Evolutionary conservation across 2,113 vertebrate genomes (phyloP), one percentile per base, ranked within the genome.

Genomic region (Gobius niger): DNA sequence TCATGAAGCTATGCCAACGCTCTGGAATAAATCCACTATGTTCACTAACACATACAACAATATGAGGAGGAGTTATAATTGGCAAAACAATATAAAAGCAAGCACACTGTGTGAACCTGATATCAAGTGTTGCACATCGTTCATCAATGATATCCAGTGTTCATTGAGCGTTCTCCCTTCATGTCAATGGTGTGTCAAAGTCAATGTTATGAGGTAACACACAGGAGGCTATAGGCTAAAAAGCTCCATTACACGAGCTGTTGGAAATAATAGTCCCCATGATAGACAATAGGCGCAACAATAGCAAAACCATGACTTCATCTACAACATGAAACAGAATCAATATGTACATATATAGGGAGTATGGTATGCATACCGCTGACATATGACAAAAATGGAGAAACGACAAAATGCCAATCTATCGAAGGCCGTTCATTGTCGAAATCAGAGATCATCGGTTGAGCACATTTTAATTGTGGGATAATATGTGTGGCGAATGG

Each of bases 121-220:
- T 34, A 34, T 34, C 24, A 34, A 34, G 1, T 34, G 24, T 34
- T 34, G 24, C 24, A 57, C 24, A 24, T 10, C 13, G 53, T 14
- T 13, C 7, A 24, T 42, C 34, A 59, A 42, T 56, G 19, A 13
- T 56, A 56, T 24, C 5, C 18, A 57, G 24, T 57, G 11, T 57
- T 12, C 9, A 24, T 19, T 60, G 7, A 42, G 57, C 1, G n/a
- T 15, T 9, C n/a, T 41, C 19, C 3, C 56, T 15, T 44, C 40
- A 60, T 60, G 57, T 60, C 57, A 60, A 60, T 60, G 40, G 57
- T 60, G 41, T 41, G 56, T 59, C 56, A 59, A 40, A n/a, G 57
- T 60, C 40, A 57, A 4, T 24, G 40, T 42, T n/a, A 42, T 15
- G 57, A 56, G 19, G 4, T 57, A 41, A 59, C 56, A 34, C 12